Evolutionary conservation across 23 tunicate genomes (phyloP).

Genomic region (Trididemnum miniatum): DNA sequence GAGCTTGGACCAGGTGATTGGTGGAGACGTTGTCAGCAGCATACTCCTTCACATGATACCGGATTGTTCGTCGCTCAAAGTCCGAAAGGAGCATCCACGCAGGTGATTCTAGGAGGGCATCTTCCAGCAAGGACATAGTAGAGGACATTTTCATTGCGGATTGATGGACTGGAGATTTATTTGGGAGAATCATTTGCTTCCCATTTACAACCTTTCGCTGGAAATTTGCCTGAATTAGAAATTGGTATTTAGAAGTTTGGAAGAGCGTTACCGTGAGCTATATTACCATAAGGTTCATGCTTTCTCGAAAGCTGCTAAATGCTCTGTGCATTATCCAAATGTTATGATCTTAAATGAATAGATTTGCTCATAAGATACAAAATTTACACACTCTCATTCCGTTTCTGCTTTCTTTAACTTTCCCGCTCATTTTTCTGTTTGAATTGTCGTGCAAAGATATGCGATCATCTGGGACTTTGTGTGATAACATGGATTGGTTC

Average conservation of each 20-base stretch:
- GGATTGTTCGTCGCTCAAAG: constrained; percentile 34
- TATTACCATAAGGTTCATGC: too few relatives aligned
- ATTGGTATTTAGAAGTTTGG: too few relatives aligned
- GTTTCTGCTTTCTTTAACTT: constrained; percentile 6
- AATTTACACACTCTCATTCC: constrained; percentile 24
- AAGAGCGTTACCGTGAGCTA: too few relatives aligned
- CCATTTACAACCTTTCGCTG: constrained; percentile 37
- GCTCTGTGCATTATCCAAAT: too few relatives aligned
- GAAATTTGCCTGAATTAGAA: constrained; percentile 31
- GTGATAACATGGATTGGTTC: background rate
- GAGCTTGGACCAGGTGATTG: constrained; percentile 53
- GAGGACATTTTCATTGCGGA: constrained; percentile 26
- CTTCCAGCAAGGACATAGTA: constrained; percentile 45
- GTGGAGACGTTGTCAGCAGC: constrained; percentile 44
- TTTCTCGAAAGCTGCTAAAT: too few relatives aligned
- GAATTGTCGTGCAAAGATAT: constrained; percentile 31
- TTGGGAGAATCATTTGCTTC: constrained; percentile 47
- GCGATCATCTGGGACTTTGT: constrained; percentile 33
- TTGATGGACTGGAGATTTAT: constrained; percentile 22
- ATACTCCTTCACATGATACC: constrained; percentile 74
- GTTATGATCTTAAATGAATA: too few relatives aligned
- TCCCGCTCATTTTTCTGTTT: background rate
- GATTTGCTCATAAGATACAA: too few relatives aligned
- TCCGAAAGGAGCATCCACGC: constrained; percentile 47
- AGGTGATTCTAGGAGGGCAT: constrained; percentile 35